Percentiles rank a stretch among this genome's conserved stretches.
Conservation (phyloP, 2,888 invertebrate species). For the Eucera pruinosa region DNA sequence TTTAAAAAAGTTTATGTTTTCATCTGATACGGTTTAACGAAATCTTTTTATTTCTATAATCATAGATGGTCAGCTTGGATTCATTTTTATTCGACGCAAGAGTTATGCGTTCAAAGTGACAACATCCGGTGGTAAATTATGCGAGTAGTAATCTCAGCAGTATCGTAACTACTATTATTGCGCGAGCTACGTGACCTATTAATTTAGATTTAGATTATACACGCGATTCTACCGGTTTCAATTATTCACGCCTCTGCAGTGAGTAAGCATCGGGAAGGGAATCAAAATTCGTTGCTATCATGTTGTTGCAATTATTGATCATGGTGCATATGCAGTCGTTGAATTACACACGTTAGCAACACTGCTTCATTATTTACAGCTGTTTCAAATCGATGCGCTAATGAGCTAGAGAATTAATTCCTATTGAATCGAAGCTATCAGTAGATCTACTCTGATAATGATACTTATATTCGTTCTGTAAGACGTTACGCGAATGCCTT, state of each 20-base stretch:
- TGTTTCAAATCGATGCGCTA: slow-evolving; percentile 39
- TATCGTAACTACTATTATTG: slow-evolving; percentile 65
- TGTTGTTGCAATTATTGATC: slow-evolving; percentile 55
- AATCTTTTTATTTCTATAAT: too few relatives aligned
- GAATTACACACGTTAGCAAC: slow-evolving; percentile 30
- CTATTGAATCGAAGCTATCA: slow-evolving; percentile 3
- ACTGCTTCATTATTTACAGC: slow-evolving; percentile 45
- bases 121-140: slow-evolving; percentile 31
- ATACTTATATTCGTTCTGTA: neutral
- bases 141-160: slow-evolving; percentile 26
- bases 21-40: too few relatives aligned
- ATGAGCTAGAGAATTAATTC: slow-evolving; percentile 44
- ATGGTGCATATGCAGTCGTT: slow-evolving; percentile 11
- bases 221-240: slow-evolving; percentile 64
- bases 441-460: neutral
- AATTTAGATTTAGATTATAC: slow-evolving; percentile 73
- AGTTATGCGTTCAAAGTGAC: too few relatives aligned
- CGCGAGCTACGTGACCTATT: slow-evolving; percentile 66
- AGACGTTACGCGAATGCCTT: neutral
- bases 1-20: too few relatives aligned
- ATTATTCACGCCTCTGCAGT: slow-evolving; percentile 64
- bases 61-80: too few relatives aligned
- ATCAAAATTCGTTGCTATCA: slow-evolving; percentile 67
- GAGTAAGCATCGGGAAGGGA: slow-evolving; percentile 52
- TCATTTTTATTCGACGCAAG: too few relatives aligned